These are phyloP conservation scores for Meghimatium bilineatum DNA, from an alignment of 2,888 invertebrate species.

Conservation along the genomic window DNA sequence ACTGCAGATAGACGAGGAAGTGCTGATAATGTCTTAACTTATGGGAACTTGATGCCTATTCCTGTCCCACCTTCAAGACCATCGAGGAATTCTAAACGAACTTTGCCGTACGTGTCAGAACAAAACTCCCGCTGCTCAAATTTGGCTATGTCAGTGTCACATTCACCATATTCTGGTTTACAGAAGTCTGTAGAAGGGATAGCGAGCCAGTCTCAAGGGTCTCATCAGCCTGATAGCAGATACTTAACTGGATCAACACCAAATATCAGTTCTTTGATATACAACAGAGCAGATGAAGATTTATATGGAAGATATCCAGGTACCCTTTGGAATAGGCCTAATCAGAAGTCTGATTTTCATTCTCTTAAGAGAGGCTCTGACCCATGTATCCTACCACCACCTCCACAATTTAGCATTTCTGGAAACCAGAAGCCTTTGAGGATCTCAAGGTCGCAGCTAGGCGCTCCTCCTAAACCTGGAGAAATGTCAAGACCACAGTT, in stretches of 20 bases:
- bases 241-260: constrained; percentile 43
- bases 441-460: constrained; percentile 41
- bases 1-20: constrained; percentile 30
- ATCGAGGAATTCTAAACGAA: constrained; percentile 37
- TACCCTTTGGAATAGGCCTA: constrained; percentile 41
- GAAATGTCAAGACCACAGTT: constrained; percentile 13
- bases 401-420: constrained; percentile 30
- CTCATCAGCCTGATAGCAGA: neutral
- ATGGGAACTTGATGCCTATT: neutral
- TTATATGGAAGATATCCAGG: constrained; percentile 9
- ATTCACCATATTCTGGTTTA: neutral
- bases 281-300: constrained; percentile 20
- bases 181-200: neutral
- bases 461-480: constrained; percentile 39
- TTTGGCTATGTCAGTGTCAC: constrained; percentile 11
- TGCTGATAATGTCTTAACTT: constrained; percentile 28
- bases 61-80: constrained; percentile 45
- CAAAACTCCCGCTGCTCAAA: constrained; percentile 9
- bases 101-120: constrained; percentile 11
- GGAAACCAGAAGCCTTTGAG: constrained; percentile 13
- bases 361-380: constrained; percentile 47
- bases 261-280: constrained; percentile 32
- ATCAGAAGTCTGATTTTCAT: constrained; percentile 40
- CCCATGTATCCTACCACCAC: constrained; percentile 40
- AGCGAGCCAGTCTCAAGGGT: neutral